Conservation (phyloP, 2,797 vertebrate genomes). For the Chaetophractus vellerosus region DNA sequence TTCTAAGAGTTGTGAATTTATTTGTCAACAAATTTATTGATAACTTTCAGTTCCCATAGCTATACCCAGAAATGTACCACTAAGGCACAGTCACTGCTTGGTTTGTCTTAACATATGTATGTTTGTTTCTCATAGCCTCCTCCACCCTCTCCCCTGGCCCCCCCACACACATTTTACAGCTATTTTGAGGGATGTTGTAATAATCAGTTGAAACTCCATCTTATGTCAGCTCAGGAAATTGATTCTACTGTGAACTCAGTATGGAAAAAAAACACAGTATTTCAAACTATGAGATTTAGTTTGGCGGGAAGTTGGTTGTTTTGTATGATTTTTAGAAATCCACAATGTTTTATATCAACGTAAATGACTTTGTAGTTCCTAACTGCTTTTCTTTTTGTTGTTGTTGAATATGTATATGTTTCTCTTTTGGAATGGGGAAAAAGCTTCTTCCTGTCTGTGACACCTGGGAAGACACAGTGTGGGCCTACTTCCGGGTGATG, state of each 20-base stretch:
- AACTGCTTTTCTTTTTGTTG: constrained; percentile 18
- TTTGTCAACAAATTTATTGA: constrained; percentile 19
- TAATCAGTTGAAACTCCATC: constrained; percentile 31
- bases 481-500: constrained; percentile 98
- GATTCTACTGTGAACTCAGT: constrained; percentile 35
- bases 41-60: background rate
- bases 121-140: background rate
- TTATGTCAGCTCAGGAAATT: constrained; percentile 6
- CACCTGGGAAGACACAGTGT: constrained; percentile 98
- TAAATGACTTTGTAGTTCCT: background rate
- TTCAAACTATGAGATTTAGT: constrained; percentile 39
- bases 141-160: background rate
- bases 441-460: constrained; percentile 97
- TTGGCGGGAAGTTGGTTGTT: background rate
- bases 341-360: background rate
- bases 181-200: background rate
- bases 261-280: constrained; percentile 10
- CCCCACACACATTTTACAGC: background rate
- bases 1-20: constrained; percentile 46
- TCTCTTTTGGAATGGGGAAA: constrained; percentile 30
- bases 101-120: background rate
- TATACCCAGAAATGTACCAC: background rate
- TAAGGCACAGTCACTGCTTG: background rate
- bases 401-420: background rate
- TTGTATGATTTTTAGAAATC: background rate